phyloP scores from a whole-genome alignment of 2,113 vertebrate species.

The Austrofundulus limnaeus region DNA sequence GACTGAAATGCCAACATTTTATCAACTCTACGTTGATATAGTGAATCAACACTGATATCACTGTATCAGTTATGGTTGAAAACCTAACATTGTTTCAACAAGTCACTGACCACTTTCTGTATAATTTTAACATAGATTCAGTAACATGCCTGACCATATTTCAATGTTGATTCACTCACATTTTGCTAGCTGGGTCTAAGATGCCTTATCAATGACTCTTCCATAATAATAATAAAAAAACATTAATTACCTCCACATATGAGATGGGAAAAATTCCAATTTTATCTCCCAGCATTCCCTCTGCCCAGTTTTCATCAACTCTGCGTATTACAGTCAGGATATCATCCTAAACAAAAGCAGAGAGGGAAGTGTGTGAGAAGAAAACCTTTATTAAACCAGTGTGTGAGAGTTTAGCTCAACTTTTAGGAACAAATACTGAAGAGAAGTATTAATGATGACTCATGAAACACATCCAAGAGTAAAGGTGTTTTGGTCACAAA shows the following conservation, averaged over 20 bases:
- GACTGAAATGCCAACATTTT: no score
- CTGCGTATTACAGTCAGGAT: slow-evolving; percentile 96
- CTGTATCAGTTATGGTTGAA: no score
- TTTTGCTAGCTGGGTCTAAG: no score
- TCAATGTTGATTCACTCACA: no score
- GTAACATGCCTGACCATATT: no score
- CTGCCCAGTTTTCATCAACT: slow-evolving; percentile 99
- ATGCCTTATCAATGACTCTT: neutral
- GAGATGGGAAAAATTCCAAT: slow-evolving; percentile 99
- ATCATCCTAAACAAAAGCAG: slow-evolving; percentile 83
- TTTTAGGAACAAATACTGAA: slow-evolving; percentile 28
- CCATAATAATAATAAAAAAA: neutral
- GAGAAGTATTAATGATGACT: slow-evolving; percentile 42
- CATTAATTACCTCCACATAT: slow-evolving; percentile 92
- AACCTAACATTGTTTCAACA: no score
- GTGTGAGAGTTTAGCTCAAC: no score
- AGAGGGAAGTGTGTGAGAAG: slow-evolving; percentile 5
- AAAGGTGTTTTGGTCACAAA: slow-evolving; percentile 23
- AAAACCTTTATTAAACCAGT: slow-evolving; percentile 37
- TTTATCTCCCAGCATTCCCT: slow-evolving; percentile 98
- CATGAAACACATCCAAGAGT: slow-evolving; percentile 22
- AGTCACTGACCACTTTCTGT: no score
- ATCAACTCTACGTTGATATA: no score
- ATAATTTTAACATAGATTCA: no score
- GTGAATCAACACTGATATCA: no score